Percentiles rank a stretch among this genome's conserved stretches.
Evolutionary conservation across 2,888 invertebrate species (phyloP).

Genomic region (Erpobdella octoculata): DNA sequence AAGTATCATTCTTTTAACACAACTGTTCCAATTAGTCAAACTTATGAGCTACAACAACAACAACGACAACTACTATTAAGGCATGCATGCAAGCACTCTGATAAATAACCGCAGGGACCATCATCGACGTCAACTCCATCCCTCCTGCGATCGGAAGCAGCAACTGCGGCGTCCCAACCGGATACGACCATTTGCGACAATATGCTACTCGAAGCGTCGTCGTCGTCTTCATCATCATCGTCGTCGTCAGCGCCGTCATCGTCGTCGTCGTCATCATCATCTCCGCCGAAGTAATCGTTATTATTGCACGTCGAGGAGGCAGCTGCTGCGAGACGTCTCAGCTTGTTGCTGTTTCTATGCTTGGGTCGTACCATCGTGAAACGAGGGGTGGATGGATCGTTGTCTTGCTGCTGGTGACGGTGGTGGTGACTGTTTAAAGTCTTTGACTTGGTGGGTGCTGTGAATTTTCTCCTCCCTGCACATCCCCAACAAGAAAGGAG

Average conservation of each 20-base stretch:
- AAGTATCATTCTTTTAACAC: too few relatives aligned
- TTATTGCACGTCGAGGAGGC: too few relatives aligned
- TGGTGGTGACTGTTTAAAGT: background rate
- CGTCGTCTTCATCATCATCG: slow-evolving; percentile 25
- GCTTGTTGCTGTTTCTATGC: too few relatives aligned
- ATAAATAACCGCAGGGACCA: too few relatives aligned
- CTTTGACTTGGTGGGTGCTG: background rate
- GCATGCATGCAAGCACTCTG: background rate
- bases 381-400: background rate
- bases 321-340: too few relatives aligned
- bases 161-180: slow-evolving; percentile 13
- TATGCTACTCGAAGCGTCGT: slow-evolving; percentile 31
- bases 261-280: background rate
- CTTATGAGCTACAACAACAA: too few relatives aligned
- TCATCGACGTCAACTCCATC: too few relatives aligned
- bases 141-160: too few relatives aligned
- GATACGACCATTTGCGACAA: slow-evolving; percentile 34
- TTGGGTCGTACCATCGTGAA: background rate
- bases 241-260: background rate
- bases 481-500: too few relatives aligned
- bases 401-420: background rate
- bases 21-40: too few relatives aligned
- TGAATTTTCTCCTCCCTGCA: background rate
- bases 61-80: too few relatives aligned
- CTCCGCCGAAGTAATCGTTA: background rate